Evolutionary conservation across 35 echinoderm and acorn worm genomes (phyloP), one percentile per base, ranked within the genome.

Genomic region (Amphiura filiformis): DNA sequence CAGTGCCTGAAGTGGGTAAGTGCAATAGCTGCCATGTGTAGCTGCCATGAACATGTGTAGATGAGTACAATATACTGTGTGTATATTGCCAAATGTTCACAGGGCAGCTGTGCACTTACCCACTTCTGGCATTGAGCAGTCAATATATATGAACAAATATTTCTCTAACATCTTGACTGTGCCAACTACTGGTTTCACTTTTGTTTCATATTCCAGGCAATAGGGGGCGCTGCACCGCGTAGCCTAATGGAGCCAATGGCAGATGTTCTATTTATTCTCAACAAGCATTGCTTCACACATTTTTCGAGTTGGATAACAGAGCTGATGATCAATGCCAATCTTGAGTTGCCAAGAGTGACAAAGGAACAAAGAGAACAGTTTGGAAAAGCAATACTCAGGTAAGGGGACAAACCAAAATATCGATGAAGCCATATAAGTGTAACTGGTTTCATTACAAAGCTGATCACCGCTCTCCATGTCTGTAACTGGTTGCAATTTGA

Each of bases 361-460:
- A 97, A 97, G 36, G 95, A 89, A 42, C 92, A 97, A 32, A 88
- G 92, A 79, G 93, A 94, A 64, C 89, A 92, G 37, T 97, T 97
- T 86, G 92, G 76, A n/a, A 93, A 87, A 77, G 81, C 89, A 15
- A 40, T 92, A 13, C 36, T 90, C 35, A 92, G 90, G 94, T 92
- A 81, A 47, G 4, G 41, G n/a, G n/a, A n/a, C n/a, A n/a, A n/a
- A n/a, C n/a, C n/a, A n/a, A n/a, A n/a, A n/a, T n/a, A n/a, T n/a
- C n/a, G n/a, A n/a, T n/a, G n/a, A n/a, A n/a, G n/a, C n/a, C n/a
- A n/a, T n/a, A n/a, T n/a, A n/a, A n/a, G n/a, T n/a, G n/a, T n/a
- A n/a, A n/a, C n/a, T n/a, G n/a, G n/a, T n/a, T n/a, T n/a, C n/a
- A n/a, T n/a, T n/a, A n/a, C n/a, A n/a, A n/a, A n/a, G n/a, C n/a